Evolutionary conservation across 2,113 vertebrate species (phyloP).

Genomic region (Ictalurus punctatus): DNA sequence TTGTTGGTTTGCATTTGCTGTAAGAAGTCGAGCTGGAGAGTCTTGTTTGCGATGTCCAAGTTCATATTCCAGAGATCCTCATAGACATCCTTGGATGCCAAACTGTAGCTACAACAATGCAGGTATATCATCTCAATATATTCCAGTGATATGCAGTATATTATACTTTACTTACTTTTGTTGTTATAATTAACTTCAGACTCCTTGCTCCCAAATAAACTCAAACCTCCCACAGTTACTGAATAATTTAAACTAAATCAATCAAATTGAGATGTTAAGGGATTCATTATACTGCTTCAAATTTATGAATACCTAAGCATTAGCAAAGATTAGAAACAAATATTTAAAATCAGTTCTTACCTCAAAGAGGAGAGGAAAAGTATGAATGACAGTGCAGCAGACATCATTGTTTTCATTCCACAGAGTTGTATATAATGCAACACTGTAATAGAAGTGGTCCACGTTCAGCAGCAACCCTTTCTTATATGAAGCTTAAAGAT

Average conservation of each 20-base stretch:
- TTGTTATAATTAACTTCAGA: not conserved
- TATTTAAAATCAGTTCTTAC: conserved; percentile 2
- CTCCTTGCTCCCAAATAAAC: not conserved
- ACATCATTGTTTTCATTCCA: not conserved
- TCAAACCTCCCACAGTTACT: not conserved
- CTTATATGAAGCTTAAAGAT: not conserved
- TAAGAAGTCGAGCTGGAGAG: conserved; percentile 24
- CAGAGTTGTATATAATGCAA: not conserved
- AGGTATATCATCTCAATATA: not conserved
- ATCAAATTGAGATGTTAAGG: not conserved
- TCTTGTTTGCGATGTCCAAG: conserved; percentile 32
- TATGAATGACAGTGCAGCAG: not conserved
- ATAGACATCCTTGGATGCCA: conserved; percentile 35
- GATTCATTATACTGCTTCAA: not conserved
- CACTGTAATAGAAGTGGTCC: too few relatives aligned
- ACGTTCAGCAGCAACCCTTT: not conserved
- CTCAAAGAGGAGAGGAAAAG: not conserved
- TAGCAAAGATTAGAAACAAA: not conserved
- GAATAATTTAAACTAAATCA: not conserved
- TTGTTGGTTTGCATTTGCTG: conserved; percentile 42
- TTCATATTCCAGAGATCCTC: conserved; percentile 45
- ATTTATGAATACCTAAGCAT: not conserved
- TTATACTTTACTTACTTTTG: not conserved
- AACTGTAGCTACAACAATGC: not conserved
- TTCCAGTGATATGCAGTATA: not conserved